Base-by-base conservation (phyloP, 2,888 invertebrate species). In the Eucera pruinosa region DNA sequence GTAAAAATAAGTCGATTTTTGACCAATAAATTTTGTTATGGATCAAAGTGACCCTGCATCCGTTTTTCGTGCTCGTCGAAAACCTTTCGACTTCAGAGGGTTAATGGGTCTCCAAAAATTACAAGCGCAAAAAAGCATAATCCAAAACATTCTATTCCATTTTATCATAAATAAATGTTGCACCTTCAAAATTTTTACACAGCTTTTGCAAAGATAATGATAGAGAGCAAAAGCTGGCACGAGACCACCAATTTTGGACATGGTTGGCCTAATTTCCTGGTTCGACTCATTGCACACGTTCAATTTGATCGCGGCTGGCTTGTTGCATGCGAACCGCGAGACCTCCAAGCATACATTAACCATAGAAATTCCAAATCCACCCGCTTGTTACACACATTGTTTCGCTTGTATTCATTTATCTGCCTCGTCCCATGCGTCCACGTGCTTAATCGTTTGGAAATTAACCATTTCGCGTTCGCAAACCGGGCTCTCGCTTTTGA, bases 241-340 rank as follows among this genome's bases (percentile, higher is more conserved):
- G 25, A 23, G 5, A 13, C 54, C 36, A 33, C 15, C n/a, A 3
- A 36, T 15, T 45, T 47, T 20, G 39, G 25, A 57, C 15, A 50
- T 30, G 25, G 15, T 13, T 33, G 55, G 66, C 4, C 13, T 5
- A 1, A 47, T n/a, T 58, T 43, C 25, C n/a, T 36, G n/a, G 15
- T 13, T 78, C 45, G 25, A 36, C 15, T 15, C n/a, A 33, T 30
- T n/a, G 1, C 7, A 4, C 33, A 15, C 36, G 47, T 52, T 48
- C 52, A 13, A 50, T 50, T 2, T 20, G 0, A 15, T n/a, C 5
- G 18, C 6, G 36, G 36, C 27, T 15, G 11, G 43, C 61, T 68
- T 62, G 20, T 58, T 65, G 76, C 76, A 76, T 71, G 76, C 36
- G 25, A 65, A 36, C 47, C 39, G 43, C 30, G 45, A 11, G 3